Base-by-base conservation (phyloP, 2,888 invertebrate species). In the Shargacucullia verbasci region DNA sequence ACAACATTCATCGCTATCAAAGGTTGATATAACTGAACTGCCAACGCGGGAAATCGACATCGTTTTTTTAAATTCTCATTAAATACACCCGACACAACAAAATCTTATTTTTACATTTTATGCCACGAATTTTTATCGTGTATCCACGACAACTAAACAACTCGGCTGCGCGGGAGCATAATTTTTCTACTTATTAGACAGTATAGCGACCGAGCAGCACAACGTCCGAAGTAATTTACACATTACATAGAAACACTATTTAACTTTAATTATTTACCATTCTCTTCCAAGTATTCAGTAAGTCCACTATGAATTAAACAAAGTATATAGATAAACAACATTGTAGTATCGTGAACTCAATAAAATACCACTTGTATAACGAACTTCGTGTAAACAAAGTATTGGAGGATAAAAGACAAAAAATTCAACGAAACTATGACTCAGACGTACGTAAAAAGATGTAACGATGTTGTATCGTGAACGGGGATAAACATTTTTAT, bases 401-500 rank as follows among this genome's bases (percentile, higher is more conserved):
- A 38, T 40, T 39, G 13, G 20, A 54, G 56, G 48, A 48, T 45
- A 59, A 39, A 50, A 59, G 33, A 35, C 44, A 50, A 11, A 47
- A 44, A 55, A 52, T 52, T 38, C 12, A 37, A 20, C 25, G 6
- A 15, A 13, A 12, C 14, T 34, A 40, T 54, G 47, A 66, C 34
- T 65, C 52, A 53, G n/a, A 49, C 11, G 12, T 33, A n/a, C n/a
- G n/a, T 27, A 9, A 20, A 25, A 37, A 34, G 12, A 0, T 35
- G 9, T n/a, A 27, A 10, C 9, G 8, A 33, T 12, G 12, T 8
- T 14, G 13, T 27, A n/a, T 29, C 1, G 29, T 41, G 27, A 2
- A 25, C 60, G 63, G 64, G 64, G 69, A 53, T 25, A 53, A 61
- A 27, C 65, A 60, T 9, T 8, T 35, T 14, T n/a, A 1, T 7